Conservation (phyloP, 2,888 invertebrate genomes). For the Sepioteuthis lessoniana region DNA sequence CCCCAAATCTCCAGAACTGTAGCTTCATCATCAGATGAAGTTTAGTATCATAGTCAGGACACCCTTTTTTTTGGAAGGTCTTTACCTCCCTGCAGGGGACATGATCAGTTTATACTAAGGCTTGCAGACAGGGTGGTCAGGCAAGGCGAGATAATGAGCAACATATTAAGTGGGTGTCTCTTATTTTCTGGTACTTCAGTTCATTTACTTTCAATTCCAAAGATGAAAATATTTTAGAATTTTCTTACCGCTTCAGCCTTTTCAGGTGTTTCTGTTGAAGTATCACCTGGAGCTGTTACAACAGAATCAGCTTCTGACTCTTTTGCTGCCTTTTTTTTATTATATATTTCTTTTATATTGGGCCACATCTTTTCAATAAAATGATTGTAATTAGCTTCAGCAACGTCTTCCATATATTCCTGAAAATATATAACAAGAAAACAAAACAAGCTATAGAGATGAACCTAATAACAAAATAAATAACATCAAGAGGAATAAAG, state of each 20-base stretch:
- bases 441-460: neutral
- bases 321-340: conserved; percentile 50
- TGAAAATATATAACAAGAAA: conserved; percentile 52
- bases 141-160: no score
- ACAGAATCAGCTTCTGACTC: conserved; percentile 53
- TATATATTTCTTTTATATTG: conserved; percentile 71
- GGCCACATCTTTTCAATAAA: conserved; percentile 73
- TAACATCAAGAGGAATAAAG: no score
- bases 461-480: no score
- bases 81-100: no score
- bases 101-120: no score
- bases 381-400: conserved; percentile 62
- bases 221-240: neutral
- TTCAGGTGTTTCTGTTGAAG: conserved; percentile 69
- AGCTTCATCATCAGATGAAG: no score
- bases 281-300: conserved; percentile 55
- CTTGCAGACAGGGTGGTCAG: no score
- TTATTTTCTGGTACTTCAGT: no score
- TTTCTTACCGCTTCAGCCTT: conserved; percentile 55
- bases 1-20: no score
- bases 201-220: neutral
- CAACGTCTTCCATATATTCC: conserved; percentile 73
- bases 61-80: no score
- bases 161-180: no score
- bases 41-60: no score